Conservation (phyloP, 2,797 vertebrate species). For the Leptatherina wallacei region DNA sequence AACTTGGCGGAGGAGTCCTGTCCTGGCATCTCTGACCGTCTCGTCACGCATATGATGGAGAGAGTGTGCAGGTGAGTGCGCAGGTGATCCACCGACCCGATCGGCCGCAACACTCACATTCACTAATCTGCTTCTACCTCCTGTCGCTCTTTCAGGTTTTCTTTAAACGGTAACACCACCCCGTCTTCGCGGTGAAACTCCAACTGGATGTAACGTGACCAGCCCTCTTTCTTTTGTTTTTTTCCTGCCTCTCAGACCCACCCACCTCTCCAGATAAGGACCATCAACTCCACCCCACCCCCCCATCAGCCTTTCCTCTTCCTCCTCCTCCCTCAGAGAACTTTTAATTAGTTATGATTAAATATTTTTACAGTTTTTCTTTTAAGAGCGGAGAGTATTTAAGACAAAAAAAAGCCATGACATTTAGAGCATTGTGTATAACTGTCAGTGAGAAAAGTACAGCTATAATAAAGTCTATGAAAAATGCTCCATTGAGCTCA, state of each 20-base stretch:
- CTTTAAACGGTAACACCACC: conserved; percentile 80
- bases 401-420: conserved; percentile 84
- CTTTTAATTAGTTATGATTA: conserved; percentile 85
- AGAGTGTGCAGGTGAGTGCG: no score
- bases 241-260: conserved; percentile 48
- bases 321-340: conserved; percentile 71
- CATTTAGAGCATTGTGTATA: conserved; percentile 82
- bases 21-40: conserved; percentile 96
- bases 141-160: conserved; percentile 68
- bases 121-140: conserved; percentile 8
- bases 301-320: conserved; percentile 44
- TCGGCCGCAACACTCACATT: neutral
- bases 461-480: conserved; percentile 84
- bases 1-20: conserved; percentile 97
- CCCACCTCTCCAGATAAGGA: conserved; percentile 60
- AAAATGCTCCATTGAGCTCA: conserved; percentile 53
- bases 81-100: conserved; percentile 79
- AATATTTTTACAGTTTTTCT: conserved; percentile 88
- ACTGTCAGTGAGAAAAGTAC: conserved; percentile 76
- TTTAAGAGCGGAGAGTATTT: conserved; percentile 86
- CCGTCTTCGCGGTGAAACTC: conserved; percentile 74
- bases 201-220: conserved; percentile 58
- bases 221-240: conserved; percentile 2
- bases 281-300: conserved; percentile 50
- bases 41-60: conserved; percentile 94